phyloP scores from a whole-genome alignment of 2,113 vertebrate species.

The Prinia subflava region DNA sequence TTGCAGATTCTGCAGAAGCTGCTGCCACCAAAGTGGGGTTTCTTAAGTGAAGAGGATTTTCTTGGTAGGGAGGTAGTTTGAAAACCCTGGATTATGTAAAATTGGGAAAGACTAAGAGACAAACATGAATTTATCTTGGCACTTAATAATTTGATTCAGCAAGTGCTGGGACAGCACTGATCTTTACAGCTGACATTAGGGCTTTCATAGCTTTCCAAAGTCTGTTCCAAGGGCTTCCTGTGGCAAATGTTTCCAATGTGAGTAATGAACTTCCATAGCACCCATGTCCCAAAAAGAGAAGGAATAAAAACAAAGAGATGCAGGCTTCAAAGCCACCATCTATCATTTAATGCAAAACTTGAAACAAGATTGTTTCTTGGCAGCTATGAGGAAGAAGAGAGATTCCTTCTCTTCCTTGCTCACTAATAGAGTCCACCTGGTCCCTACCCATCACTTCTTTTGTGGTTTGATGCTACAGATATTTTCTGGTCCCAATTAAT shows the following conservation, averaged over 20 bases:
- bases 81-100: neutral
- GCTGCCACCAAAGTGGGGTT: neutral
- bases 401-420: neutral
- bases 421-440: conserved; percentile 29
- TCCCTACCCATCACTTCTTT: neutral
- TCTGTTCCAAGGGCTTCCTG: conserved; percentile 48
- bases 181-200: conserved; percentile 41
- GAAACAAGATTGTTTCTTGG: conserved; percentile 39
- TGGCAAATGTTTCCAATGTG: conserved; percentile 71
- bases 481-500: neutral
- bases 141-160: conserved; percentile 63
- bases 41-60: neutral
- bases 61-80: neutral
- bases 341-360: conserved; percentile 21
- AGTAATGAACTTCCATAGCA: conserved; percentile 68
- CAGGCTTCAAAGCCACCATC: neutral
- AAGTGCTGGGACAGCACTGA: conserved; percentile 19
- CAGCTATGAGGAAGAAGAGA: neutral
- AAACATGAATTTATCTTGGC: conserved; percentile 53
- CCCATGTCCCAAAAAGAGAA: conserved; percentile 49
- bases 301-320: conserved; percentile 11
- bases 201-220: conserved; percentile 63
- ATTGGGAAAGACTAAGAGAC: conserved; percentile 18
- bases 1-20: neutral
- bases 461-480: neutral